Percentiles rank a stretch among this genome's conserved stretches.
These are phyloP conservation scores for Margaritifera margaritifera DNA, from an alignment of 2,888 invertebrate genomes.

Conservation along the genomic window DNA sequence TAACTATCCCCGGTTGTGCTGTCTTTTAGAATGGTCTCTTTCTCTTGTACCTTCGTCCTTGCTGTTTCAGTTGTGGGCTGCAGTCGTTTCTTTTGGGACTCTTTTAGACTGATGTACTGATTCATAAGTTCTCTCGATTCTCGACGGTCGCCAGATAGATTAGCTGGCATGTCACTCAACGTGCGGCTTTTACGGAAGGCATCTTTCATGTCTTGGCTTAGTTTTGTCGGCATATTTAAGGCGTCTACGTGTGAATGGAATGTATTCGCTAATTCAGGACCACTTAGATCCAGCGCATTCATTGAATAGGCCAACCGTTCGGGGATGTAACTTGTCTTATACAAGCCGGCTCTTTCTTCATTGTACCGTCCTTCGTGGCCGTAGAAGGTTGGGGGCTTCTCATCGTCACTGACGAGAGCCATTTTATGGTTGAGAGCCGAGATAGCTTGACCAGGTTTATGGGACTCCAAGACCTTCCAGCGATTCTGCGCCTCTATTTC, in stretches of 20 bases:
- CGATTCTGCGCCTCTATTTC: slow-evolving; percentile 68
- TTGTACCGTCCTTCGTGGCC: slow-evolving; percentile 68
- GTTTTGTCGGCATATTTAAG: slow-evolving; percentile 51
- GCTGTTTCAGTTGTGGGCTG: slow-evolving; percentile 55
- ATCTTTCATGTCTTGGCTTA: slow-evolving; percentile 59
- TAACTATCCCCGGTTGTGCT: slow-evolving; percentile 62
- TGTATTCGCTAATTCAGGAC: slow-evolving; percentile 58
- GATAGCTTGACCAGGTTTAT: slow-evolving; percentile 62
- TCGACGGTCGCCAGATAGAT: slow-evolving; percentile 53
- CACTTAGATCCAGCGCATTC: slow-evolving; percentile 55
- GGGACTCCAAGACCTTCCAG: slow-evolving; percentile 61
- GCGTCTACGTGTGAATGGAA: slow-evolving; percentile 60
- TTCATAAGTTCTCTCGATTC: slow-evolving; percentile 40
- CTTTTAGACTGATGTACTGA: slow-evolving; percentile 43
- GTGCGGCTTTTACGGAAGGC: slow-evolving; percentile 54
- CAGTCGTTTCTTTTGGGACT: slow-evolving; percentile 54
- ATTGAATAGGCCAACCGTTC: slow-evolving; percentile 59
- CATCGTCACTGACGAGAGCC: slow-evolving; percentile 43
- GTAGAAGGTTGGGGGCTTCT: slow-evolving; percentile 65
- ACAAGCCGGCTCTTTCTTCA: slow-evolving; percentile 68
- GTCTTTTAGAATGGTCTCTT: slow-evolving; percentile 52
- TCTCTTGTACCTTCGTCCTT: slow-evolving; percentile 59
- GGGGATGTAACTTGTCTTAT: slow-evolving; percentile 68
- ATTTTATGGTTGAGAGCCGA: slow-evolving; percentile 61
- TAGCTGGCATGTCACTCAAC: slow-evolving; percentile 41